Evolutionary conservation across 30 jellyfish, hydroid and myxozoan species (phyloP), one percentile per base, ranked within the genome.

Genomic region (Aurelia sp.): DNA sequence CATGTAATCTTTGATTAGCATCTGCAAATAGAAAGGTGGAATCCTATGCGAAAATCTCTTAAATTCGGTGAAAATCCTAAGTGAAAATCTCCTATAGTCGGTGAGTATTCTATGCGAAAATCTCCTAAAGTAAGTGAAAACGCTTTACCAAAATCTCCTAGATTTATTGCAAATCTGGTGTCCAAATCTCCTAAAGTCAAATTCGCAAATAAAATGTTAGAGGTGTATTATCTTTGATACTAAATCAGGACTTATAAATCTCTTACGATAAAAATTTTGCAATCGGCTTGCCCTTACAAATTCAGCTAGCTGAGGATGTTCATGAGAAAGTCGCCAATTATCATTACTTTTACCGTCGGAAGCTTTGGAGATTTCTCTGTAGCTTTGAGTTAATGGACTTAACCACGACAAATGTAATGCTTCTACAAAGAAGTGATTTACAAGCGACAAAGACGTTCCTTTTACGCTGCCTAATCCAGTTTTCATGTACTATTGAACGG

Each of bases 321-420:
- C 71, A 62, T n/a, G 67, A 48, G 47, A 81, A 71, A 84, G 93
- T 84, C 93, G 93, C 93, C 93, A 84, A 84, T 84, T 84, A 84
- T 59, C 76, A 61, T 61, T 76, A 73, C 71, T 62, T 50, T 86
- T 55, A 68, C 73, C 72, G 93, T 84, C 93, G 93, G 93, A 40
- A 27, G 78, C 93, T 84, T 84, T 84, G 75, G 83, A 71, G 93
- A 84, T 84, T 84, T 73, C 87, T 84, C 93, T 72, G 72, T 71
- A 84, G 82, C 76, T 84, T 58, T 66, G 44, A 84, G 87, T 86
- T 84, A 84, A 84, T 84, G 93, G 84, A 84, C 87, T 84, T 84
- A 84, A 20, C 48, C 58, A 66, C 47, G 22, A 73, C 82, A 70
- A 72, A 84, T 84, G 87, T 73, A 72, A 71, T 84, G 62, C 93